Percentiles rank a stretch among this genome's conserved stretches.
Conservation (phyloP, 2,797 vertebrate species). For the Cirrhinus molitorella region DNA sequence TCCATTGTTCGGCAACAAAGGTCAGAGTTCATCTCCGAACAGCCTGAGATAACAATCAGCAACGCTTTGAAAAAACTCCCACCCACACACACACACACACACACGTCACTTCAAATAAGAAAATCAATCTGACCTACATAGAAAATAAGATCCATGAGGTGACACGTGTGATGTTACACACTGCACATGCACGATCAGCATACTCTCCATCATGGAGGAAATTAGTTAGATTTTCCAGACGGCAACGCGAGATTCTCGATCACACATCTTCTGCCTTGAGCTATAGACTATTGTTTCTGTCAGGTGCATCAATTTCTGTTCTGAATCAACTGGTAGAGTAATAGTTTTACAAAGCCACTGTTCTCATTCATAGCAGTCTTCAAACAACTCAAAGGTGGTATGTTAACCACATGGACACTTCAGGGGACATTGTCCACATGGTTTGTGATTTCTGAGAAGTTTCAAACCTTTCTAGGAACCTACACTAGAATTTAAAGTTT, state of each 20-base stretch:
- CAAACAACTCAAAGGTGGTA: not conserved
- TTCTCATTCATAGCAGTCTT: not conserved
- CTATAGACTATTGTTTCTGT: not conserved
- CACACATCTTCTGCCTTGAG: not conserved
- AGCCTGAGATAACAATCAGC: slow-evolving; percentile 69
- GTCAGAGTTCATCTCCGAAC: slow-evolving; percentile 63
- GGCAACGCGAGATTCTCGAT: not conserved
- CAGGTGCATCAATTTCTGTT: not conserved
- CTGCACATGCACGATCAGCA: not conserved
- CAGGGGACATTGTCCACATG: not conserved
- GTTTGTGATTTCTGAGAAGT: not conserved
- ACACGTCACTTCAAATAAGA: not conserved
- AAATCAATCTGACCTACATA: slow-evolving; percentile 32
- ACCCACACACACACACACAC: slow-evolving; percentile 34
- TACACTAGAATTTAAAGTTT: not conserved
- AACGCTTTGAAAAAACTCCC: slow-evolving; percentile 19
- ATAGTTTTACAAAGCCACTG: not conserved
- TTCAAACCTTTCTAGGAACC: not conserved
- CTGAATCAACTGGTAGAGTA: no score
- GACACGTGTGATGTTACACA: not conserved
- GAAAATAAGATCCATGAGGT: slow-evolving; percentile 18
- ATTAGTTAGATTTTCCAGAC: not conserved
- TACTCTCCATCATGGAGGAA: not conserved
- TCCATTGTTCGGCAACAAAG: slow-evolving; percentile 63
- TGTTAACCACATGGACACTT: not conserved